A percentile compares a stretch with the other conserved stretches of the same genome.
Conservation (phyloP, 2,797 vertebrate genomes). For the Lepus townsendii region DNA sequence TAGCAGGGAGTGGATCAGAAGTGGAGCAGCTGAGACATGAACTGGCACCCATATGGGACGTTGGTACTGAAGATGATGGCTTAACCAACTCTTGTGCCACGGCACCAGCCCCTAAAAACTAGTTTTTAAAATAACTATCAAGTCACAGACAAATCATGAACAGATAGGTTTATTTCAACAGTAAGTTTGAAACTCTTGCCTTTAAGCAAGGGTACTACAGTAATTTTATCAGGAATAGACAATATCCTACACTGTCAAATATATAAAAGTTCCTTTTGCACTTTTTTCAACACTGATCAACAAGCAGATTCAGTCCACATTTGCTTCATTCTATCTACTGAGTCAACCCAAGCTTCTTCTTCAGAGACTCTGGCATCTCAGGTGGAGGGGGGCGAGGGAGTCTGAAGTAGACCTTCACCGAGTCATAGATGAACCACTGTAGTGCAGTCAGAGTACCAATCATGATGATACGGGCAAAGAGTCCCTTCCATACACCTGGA, state of each 20-base stretch:
- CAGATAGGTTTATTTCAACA: constrained; percentile 82
- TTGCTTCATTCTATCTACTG: constrained; percentile 88
- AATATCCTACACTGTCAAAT: constrained; percentile 88
- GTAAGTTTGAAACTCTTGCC: constrained; percentile 83
- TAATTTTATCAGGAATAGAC: constrained; percentile 85
- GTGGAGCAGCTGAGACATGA: no score
- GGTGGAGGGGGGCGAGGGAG: constrained; percentile 97
- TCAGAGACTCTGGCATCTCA: constrained; percentile 97
- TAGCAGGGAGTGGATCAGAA: no score
- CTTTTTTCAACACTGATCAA: constrained; percentile 85
- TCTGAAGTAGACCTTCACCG: constrained; percentile 97
- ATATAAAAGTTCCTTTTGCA: constrained; percentile 89
- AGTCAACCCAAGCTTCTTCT: constrained; percentile 95
- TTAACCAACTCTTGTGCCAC: no score
- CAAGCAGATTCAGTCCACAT: constrained; percentile 88
- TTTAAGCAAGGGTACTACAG: constrained; percentile 84
- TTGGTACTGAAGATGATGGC: no score
- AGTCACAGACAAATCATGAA: constrained; percentile 68
- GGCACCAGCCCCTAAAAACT: no score
- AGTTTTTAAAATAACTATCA: background rate
- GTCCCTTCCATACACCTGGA: constrained; percentile 97
- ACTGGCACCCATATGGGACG: no score
- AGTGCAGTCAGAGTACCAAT: constrained; percentile 97
- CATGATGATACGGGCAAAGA: constrained; percentile 98
- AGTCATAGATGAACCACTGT: constrained; percentile 99